These are phyloP conservation scores for Epirrhoe alternata DNA, from an alignment of 2,888 invertebrate genomes.

Conservation along the genomic window DNA sequence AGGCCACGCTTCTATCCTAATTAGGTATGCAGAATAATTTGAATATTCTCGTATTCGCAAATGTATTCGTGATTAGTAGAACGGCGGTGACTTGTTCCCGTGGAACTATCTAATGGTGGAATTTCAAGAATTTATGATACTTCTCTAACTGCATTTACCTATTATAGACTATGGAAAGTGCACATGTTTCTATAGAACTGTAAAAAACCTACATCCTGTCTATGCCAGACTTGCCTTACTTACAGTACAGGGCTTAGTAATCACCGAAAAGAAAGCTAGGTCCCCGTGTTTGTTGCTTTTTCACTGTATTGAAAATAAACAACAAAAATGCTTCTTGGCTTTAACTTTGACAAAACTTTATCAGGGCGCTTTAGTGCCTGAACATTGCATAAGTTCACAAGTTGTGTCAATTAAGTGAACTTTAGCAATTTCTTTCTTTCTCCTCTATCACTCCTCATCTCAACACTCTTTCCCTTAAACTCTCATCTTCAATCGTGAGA, in stretches of 20 bases:
- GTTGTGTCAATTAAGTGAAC: too few species aligned
- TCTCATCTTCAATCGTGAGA: not conserved
- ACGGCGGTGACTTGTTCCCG: not conserved
- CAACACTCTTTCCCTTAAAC: not conserved
- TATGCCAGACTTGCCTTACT: too few species aligned
- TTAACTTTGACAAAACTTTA: too few species aligned
- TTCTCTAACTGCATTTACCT: not conserved
- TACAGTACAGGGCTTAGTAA: too few species aligned
- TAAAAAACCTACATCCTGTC: too few species aligned
- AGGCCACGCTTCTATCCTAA: constrained; percentile 43
- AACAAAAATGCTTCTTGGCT: too few species aligned
- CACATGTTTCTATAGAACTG: not conserved
- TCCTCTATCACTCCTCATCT: not conserved
- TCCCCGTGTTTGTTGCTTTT: too few species aligned
- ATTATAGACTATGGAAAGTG: not conserved
- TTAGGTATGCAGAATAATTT: constrained; percentile 47
- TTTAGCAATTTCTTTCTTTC: not conserved
- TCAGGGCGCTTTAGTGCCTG: too few species aligned
- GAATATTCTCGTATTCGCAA: constrained; percentile 38
- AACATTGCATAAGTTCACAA: too few species aligned
- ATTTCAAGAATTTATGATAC: not conserved
- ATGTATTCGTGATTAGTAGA: constrained; percentile 25
- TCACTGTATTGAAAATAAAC: too few species aligned
- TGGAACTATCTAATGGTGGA: not conserved
- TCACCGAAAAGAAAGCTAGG: too few species aligned